Percentiles rank a stretch among this genome's conserved stretches.
These are phyloP conservation scores for Helicoverpa zea DNA, from an alignment of 1,140 invertebrate species.

Conservation along the genomic window DNA sequence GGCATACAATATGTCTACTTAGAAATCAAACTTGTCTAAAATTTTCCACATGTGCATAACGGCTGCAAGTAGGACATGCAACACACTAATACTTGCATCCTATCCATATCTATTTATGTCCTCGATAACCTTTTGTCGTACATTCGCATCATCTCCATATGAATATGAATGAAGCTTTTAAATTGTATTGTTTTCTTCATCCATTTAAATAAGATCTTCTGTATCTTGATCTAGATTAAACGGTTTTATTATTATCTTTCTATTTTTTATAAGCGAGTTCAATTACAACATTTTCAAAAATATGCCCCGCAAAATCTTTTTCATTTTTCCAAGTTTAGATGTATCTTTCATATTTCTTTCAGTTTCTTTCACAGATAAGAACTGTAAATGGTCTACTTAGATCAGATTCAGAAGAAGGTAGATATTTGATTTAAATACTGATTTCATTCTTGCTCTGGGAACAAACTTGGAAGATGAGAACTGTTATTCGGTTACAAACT, in stretches of 20 bases:
- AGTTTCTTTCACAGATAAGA: too few relatives aligned
- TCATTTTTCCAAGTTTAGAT: too few relatives aligned
- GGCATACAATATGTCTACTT: neutral
- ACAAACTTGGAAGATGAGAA: neutral
- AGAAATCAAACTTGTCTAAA: neutral
- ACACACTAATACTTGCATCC: slow-evolving; percentile 13
- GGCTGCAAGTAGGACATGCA: slow-evolving; percentile 21
- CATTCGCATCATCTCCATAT: slow-evolving; percentile 10
- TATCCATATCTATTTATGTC: slow-evolving; percentile 12
- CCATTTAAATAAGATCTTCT: too few relatives aligned
- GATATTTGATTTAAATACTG: too few relatives aligned
- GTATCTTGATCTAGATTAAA: neutral
- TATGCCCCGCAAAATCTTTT: too few relatives aligned
- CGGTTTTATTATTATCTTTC: too few relatives aligned
- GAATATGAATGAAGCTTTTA: slow-evolving; percentile 32
- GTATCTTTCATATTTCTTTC: too few relatives aligned
- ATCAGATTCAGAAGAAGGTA: too few relatives aligned
- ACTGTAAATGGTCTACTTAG: too few relatives aligned
- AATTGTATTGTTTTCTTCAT: slow-evolving; percentile 13
- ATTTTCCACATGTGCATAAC: slow-evolving; percentile 24
- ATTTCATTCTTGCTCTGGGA: neutral
- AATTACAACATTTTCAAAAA: too few relatives aligned
- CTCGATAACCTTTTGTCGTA: slow-evolving; percentile 22
- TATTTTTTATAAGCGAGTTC: too few relatives aligned
- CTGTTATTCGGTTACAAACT: neutral